These are phyloP conservation scores for Notolepis coatsorum DNA, from an alignment of 2,797 vertebrate genomes.

Conservation along the genomic window DNA sequence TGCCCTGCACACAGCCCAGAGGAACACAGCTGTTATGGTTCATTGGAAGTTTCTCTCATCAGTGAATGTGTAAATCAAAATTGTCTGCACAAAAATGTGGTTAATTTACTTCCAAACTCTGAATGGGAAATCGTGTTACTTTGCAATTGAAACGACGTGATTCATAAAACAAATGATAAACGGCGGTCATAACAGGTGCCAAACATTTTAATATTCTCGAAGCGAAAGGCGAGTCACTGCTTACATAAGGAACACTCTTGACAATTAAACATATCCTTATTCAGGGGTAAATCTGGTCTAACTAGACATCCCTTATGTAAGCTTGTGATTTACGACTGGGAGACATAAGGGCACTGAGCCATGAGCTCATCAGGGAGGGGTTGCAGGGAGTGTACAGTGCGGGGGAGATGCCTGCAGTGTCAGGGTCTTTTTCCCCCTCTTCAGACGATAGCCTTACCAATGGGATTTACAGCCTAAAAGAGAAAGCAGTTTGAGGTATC, in stretches of 20 bases:
- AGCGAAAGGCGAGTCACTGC: background rate
- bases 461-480: slow-evolving; percentile 6
- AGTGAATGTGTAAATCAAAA: background rate
- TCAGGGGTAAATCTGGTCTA: slow-evolving; percentile 5
- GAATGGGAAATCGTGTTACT: background rate
- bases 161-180: background rate
- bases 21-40: slow-evolving; percentile 11
- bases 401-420: slow-evolving; percentile 29
- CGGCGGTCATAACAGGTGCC: background rate
- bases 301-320: slow-evolving; percentile 28
- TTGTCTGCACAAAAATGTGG: background rate
- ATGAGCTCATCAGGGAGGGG: slow-evolving; percentile 19
- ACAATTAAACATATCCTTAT: slow-evolving; percentile 5
- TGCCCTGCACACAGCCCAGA: slow-evolving; percentile 79
- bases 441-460: background rate
- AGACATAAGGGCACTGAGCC: slow-evolving; percentile 37
- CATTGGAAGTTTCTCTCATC: background rate
- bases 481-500: background rate
- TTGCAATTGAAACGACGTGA: background rate
- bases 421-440: slow-evolving; percentile 10
- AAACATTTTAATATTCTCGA: slow-evolving; percentile 6
- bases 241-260: background rate
- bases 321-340: slow-evolving; percentile 24
- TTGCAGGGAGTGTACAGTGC: slow-evolving; percentile 12
- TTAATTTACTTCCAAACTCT: no score